phyloP scores from a whole-genome alignment of 2,888 invertebrate species.

The Phortica okadai region DNA sequence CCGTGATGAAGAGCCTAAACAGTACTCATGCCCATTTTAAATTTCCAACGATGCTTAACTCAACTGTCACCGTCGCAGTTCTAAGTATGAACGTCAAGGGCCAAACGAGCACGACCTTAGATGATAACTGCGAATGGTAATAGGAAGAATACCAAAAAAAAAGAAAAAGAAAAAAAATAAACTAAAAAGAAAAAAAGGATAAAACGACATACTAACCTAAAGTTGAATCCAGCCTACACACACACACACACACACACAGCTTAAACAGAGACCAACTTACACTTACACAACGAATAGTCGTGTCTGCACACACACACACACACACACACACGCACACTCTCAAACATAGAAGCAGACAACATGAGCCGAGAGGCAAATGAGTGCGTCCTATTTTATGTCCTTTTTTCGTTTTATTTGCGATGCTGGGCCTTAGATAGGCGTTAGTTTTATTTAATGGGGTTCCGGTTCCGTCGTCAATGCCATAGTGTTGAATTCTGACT shows the following conservation, averaged over 20 bases:
- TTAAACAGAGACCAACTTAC: no score
- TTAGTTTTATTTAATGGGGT: conserved; percentile 31
- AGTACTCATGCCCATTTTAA: background rate
- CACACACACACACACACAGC: background rate
- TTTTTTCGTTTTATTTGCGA: conserved; percentile 14
- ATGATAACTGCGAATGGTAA: conserved; percentile 23
- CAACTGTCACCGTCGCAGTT: background rate
- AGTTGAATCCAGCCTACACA: conserved; percentile 56
- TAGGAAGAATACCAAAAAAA: conserved; percentile 47
- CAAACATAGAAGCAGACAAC: background rate
- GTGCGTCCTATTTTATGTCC: conserved; percentile 6
- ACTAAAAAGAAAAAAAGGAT: background rate
- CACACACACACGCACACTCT: background rate
- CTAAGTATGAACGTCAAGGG: background rate
- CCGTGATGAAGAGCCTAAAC: background rate
- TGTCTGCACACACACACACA: background rate
- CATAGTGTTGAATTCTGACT: conserved; percentile 31
- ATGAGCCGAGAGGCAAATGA: background rate
- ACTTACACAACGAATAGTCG: background rate
- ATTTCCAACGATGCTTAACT: conserved; percentile 2
- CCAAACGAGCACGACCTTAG: background rate
- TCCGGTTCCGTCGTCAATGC: conserved; percentile 31
- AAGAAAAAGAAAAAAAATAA: conserved; percentile 13
- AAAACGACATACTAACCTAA: conserved; percentile 64
- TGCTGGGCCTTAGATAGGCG: conserved; percentile 13